Base-by-base conservation (phyloP, 1,140 invertebrate genomes). In the Drosophila pandora region DNA sequence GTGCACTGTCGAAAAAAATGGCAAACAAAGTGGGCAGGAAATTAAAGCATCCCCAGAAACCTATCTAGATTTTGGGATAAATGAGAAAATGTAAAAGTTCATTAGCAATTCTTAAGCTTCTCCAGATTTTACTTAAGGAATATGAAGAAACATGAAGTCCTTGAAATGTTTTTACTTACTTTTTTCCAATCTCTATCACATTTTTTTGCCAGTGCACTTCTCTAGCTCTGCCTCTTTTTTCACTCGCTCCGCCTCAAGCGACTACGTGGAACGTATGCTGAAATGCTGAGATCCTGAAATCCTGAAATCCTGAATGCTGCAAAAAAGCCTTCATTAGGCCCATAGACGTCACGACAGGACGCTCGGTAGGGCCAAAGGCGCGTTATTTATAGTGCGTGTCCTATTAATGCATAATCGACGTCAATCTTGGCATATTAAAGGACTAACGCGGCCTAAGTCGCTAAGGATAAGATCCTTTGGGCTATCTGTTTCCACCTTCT, bases 361-460 rank as follows among this genome's bases (percentile, higher is more conserved):
- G 41, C 34, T 56, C 32, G 64, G 41, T 30, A 41, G 67, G 65
- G 67, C 49, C 55, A 84, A 69, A 84, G 80, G 68, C 82, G 82
- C 82, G 58, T 87, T 87, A 87, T 87, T 88, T 88, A 87, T 87
- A 87, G 82, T 87, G 82, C 82, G 83, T 75, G 73, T 68, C 74
- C 73, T 75, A 76, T 76, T 76, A 76, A 76, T 88, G 82, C 82
- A 87, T 87, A 87, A 87, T 87, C 82, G 83, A 81, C 83, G 74
- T 87, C 82, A 87, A 87, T 87, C 82, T 82, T 78, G 74, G 73
- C 81, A 84, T 87, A 84, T 84, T 87, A 84, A 84, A 77, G 75
- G 81, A 76, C 77, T 85, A 84, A 87, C 81, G 78, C 63, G 75
- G 64, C 69, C 60, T 59, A 81, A 75, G 61, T 75, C 71, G 54